Percentiles rank a stretch among this genome's conserved stretches.
Evolutionary conservation across 2,888 invertebrate species (phyloP).

Genomic region (Resseliella maxima): DNA sequence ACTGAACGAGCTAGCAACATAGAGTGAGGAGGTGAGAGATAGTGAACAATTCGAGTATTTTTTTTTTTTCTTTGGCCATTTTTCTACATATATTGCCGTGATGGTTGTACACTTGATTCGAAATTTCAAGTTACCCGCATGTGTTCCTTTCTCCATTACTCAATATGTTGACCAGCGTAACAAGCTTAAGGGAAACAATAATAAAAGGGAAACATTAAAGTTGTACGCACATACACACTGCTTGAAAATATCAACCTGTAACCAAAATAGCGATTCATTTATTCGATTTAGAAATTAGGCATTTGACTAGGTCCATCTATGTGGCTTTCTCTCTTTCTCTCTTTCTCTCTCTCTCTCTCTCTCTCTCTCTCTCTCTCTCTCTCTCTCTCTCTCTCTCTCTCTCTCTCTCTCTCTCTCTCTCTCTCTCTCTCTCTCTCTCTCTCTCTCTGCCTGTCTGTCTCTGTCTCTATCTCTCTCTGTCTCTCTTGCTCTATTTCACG

Average conservation of each 20-base stretch:
- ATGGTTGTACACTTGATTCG: background rate
- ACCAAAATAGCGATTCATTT: background rate
- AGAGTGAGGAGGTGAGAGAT: no score
- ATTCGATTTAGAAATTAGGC: background rate
- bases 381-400: no score
- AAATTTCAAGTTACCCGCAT: conserved; percentile 15
- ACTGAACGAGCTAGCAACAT: no score
- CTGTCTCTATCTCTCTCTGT: no score
- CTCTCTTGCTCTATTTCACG: no score
- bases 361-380: no score
- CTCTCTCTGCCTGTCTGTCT: no score
- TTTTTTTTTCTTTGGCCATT: background rate
- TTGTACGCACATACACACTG: no score
- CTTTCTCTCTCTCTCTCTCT: no score
- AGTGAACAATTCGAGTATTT: background rate
- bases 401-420: no score
- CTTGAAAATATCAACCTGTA: conserved; percentile 20
- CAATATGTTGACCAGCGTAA: background rate
- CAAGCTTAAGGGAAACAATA: background rate
- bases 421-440: no score
- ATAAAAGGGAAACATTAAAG: background rate
- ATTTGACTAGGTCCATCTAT: background rate
- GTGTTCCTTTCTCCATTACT: background rate
- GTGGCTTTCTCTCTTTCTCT: no score
- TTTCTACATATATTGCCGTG: background rate